Conservation (phyloP, 2,797 vertebrate genomes). For the Avahi laniger region DNA sequence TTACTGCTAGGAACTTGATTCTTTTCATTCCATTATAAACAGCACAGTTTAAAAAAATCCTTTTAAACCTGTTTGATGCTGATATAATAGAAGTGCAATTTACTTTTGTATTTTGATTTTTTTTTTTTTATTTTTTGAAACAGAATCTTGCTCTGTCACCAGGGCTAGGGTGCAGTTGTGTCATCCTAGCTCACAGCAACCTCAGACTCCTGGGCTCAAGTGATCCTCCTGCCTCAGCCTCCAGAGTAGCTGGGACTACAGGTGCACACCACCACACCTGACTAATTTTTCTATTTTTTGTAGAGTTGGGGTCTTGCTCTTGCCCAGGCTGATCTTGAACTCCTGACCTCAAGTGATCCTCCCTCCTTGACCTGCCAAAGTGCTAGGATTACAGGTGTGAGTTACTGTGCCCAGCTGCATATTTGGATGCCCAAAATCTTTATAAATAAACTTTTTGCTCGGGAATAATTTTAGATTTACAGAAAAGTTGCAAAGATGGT, state of each 20-base stretch:
- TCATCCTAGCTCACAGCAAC: not conserved
- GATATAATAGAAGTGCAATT: not conserved
- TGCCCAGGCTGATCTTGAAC: not conserved
- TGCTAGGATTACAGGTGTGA: not conserved
- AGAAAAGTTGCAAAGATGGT: not conserved
- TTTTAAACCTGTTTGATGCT: not conserved
- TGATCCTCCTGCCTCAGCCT: not conserved
- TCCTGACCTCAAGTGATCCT: not conserved
- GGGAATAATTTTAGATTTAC: not conserved
- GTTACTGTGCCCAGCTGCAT: not conserved
- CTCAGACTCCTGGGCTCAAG: not conserved
- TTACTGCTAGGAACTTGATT: not conserved
- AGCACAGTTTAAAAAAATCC: not conserved
- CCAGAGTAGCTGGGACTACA: not conserved
- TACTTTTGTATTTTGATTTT: not conserved
- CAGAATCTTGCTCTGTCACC: not conserved
- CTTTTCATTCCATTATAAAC: not conserved
- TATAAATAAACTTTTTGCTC: not conserved
- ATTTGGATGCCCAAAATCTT: not conserved
- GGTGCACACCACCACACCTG: fast-evolving
- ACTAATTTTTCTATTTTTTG: not conserved
- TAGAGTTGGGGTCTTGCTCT: not conserved
- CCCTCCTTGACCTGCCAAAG: not conserved
- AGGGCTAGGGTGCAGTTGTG: not conserved
- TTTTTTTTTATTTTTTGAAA: not conserved